Evolutionary conservation across 2,888 invertebrate genomes (phyloP).

Genomic region (Dicycla oo): DNA sequence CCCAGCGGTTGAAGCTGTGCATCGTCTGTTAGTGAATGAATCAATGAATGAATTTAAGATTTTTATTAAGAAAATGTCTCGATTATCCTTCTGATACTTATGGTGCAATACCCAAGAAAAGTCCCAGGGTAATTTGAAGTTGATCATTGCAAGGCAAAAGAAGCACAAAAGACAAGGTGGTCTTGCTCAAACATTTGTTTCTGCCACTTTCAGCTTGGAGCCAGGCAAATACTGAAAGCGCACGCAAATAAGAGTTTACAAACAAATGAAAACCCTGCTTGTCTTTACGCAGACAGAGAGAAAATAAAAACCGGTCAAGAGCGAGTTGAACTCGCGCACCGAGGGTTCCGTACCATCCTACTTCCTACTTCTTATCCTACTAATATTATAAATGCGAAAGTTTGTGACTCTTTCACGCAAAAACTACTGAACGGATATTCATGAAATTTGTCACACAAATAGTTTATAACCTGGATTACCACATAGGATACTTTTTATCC

Average conservation of each 20-base stretch:
- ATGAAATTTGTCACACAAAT: too few species aligned
- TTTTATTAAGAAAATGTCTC: neutral
- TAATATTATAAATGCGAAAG: too few species aligned
- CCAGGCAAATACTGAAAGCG: conserved; percentile 41
- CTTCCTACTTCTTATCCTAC: too few species aligned
- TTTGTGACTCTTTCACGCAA: too few species aligned
- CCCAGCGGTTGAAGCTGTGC: neutral
- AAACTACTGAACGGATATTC: too few species aligned
- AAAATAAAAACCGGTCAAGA: too few species aligned
- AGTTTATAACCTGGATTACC: too few species aligned
- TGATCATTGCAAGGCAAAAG: conserved; percentile 18
- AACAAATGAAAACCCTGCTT: conserved; percentile 39
- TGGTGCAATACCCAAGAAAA: neutral
- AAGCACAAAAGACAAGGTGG: conserved; percentile 13
- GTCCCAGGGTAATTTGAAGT: neutral
- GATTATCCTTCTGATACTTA: neutral
- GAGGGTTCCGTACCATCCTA: too few species aligned
- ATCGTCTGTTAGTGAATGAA: neutral
- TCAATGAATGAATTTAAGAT: neutral
- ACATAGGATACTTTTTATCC: too few species aligned
- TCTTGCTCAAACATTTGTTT: conserved; percentile 53
- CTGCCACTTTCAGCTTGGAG: conserved; percentile 35
- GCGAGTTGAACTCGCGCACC: too few species aligned
- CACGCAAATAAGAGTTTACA: conserved; percentile 40
- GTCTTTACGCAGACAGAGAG: neutral